Evolutionary conservation across 2,797 vertebrate genomes (phyloP).

Genomic region (Poecilia velifera): DNA sequence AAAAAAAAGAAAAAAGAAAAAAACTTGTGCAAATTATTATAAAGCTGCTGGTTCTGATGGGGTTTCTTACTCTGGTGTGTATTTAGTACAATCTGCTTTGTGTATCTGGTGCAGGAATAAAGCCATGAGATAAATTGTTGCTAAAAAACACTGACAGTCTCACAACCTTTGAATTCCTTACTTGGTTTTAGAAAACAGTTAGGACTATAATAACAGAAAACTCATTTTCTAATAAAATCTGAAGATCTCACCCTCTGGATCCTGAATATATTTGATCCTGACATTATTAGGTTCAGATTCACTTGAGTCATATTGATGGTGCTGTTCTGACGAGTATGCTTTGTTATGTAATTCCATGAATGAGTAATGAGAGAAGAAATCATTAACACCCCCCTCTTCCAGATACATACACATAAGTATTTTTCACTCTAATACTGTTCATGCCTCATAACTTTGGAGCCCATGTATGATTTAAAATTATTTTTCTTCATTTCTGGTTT

Average conservation of each 20-base stretch:
- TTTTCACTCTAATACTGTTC: neutral
- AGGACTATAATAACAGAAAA: neutral
- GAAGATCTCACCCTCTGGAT: neutral
- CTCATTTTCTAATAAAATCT: neutral
- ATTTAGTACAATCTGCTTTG: neutral
- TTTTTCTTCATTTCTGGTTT: neutral
- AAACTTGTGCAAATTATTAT: neutral
- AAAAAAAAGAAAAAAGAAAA: neutral
- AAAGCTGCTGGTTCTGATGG: neutral
- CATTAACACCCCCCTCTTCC: neutral
- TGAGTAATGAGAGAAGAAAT: neutral
- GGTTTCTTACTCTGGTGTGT: neutral
- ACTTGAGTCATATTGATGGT: neutral
- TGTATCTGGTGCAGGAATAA: neutral
- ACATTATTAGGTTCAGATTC: neutral
- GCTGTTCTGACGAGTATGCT: neutral
- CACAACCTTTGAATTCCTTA: neutral
- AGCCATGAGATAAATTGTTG: neutral
- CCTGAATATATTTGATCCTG: neutral
- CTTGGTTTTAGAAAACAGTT: neutral
- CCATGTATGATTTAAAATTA: neutral
- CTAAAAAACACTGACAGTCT: neutral
- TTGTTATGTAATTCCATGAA: neutral
- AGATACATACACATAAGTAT: neutral
- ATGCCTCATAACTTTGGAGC: neutral